These are phyloP conservation scores for Ataeniobius toweri DNA, from an alignment of 2,797 vertebrate species.

Conservation along the genomic window DNA sequence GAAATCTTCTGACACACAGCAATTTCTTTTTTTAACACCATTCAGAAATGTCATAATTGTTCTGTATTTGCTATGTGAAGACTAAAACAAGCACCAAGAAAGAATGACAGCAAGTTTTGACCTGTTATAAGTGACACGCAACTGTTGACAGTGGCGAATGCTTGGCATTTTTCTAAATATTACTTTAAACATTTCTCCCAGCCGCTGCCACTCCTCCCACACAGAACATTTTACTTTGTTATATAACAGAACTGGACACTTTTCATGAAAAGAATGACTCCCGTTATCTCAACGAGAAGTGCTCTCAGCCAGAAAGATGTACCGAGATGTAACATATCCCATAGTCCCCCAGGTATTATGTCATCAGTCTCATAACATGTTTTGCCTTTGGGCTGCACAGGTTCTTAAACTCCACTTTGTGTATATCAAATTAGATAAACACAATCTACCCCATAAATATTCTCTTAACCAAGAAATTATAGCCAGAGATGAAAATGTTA, in stretches of 20 bases:
- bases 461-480: not conserved
- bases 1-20: not conserved
- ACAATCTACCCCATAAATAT: not conserved
- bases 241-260: conserved; percentile 36
- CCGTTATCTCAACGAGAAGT: not conserved
- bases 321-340: not conserved
- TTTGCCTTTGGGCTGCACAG: conserved; percentile 5
- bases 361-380: not conserved
- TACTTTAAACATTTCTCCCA: conserved; percentile 40
- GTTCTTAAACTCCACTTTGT: not conserved
- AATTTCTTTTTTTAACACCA: not conserved
- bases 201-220: conserved; percentile 26
- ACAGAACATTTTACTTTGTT: conserved; percentile 8
- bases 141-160: conserved; percentile 41
- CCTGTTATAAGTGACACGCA: conserved; percentile 9
- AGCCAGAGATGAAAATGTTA: not conserved
- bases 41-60: not conserved
- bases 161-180: conserved; percentile 42
- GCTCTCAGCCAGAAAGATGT: not conserved
- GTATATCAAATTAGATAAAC: not conserved
- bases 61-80: not conserved
- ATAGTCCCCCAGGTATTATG: not conserved
- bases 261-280: not conserved
- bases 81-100: not conserved
- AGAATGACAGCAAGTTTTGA: not conserved